Base-by-base conservation (phyloP, 1,140 invertebrate species). In the Trachymyrmex cornetzi region DNA sequence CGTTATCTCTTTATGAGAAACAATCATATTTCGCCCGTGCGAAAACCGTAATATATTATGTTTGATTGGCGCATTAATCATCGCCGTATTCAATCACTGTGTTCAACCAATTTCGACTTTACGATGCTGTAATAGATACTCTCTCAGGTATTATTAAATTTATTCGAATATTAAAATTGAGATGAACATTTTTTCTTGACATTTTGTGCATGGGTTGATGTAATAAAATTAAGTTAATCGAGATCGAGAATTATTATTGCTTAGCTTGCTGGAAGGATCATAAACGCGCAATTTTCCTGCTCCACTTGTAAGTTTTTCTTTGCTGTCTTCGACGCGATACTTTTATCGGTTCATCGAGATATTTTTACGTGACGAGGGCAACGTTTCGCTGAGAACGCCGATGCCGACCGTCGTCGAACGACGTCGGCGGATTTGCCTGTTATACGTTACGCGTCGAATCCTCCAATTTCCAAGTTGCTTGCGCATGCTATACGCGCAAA, bases 361-460 rank as follows among this genome's bases (percentile, higher is more conserved):
- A 94, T 94, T 94, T 94, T 94, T 94, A 94, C 91, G 90, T 91
- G 90, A 88, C 90, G 92, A 89, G 94, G 93, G 93, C 94, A 94
- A 94, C 86, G 94, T 88, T 93, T 94, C 87, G 91, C 87, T 90
- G 87, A 90, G 92, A 94, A 92, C 92, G 93, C 88, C 87, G 88
- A 85, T 87, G 88, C 84, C 57, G 88, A 50, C 86, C 77, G 86
- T 85, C 19, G 53, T 24, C 30, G 64, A 27, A 16, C 53, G 53
- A 61, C 53, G 80, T 59, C 80, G 67, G 27, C 30, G 80, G 44
- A 69, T 53, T 71, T 22, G 61, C 1, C 48, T 74, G 55, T 74
- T 7, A 66, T 59, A 38, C 27, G 11, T 86, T 64, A 71, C 77
- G 85, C 57, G 19, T 77, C 38, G 59, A 64, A 74, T 77, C 22